Evolutionary conservation across 1,140 invertebrate genomes (phyloP).

Genomic region (Hyles vespertilio): DNA sequence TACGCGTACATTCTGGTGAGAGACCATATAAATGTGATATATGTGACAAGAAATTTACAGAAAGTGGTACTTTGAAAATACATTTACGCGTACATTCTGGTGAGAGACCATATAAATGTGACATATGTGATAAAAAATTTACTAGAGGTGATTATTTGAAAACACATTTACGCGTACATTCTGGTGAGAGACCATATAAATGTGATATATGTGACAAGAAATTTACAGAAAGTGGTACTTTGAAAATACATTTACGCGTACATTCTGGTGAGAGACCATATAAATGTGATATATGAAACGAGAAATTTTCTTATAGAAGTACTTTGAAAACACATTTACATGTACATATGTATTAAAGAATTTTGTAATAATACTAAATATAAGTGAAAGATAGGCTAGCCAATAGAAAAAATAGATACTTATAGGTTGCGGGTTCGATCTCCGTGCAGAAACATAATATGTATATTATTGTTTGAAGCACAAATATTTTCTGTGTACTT

Average conservation of each 20-base stretch:
- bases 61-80: neutral
- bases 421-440: too few relatives aligned
- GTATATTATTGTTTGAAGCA: too few relatives aligned
- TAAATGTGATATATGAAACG: neutral
- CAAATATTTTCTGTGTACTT: too few relatives aligned
- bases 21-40: constrained; percentile 16
- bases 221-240: neutral
- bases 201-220: neutral
- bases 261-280: too few relatives aligned
- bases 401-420: too few relatives aligned
- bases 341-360: too few relatives aligned
- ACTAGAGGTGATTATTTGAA: constrained; percentile 2
- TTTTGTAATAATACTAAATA: too few relatives aligned
- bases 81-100: constrained; percentile 13
- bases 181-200: too few relatives aligned
- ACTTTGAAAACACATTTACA: neutral
- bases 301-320: neutral
- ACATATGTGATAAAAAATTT: constrained; percentile 9
- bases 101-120: constrained; percentile 16
- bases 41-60: constrained; percentile 7
- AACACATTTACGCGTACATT: neutral
- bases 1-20: constrained; percentile 1
- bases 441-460: too few relatives aligned
- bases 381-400: too few relatives aligned
- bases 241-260: neutral